Percentiles rank a stretch among this genome's conserved stretches.
These are phyloP conservation scores for Sinosuthora webbiana DNA, from an alignment of 2,113 vertebrate species.

Conservation along the genomic window DNA sequence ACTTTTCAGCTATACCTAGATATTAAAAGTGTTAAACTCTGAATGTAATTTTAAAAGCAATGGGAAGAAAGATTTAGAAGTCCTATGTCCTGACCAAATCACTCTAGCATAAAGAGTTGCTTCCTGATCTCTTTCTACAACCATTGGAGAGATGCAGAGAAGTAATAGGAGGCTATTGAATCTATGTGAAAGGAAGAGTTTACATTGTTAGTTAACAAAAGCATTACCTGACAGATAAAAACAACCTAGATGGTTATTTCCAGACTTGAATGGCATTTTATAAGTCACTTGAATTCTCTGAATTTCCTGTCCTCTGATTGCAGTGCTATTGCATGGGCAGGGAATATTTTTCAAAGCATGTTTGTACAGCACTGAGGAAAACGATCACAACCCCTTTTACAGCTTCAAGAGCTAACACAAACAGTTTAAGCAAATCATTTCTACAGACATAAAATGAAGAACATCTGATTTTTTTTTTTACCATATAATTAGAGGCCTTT, in stretches of 20 bases:
- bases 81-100: not conserved
- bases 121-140: not conserved
- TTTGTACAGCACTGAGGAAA: not conserved
- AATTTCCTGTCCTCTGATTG: not conserved
- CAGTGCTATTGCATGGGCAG: not conserved
- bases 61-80: not conserved
- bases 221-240: not conserved
- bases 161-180: not conserved
- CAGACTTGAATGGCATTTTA: not conserved
- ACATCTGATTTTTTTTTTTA: not conserved
- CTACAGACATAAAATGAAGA: not conserved
- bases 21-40: not conserved
- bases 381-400: not conserved
- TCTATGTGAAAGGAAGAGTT: not conserved
- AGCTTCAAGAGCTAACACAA: not conserved
- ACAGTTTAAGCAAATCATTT: not conserved
- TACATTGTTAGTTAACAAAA: not conserved
- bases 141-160: not conserved
- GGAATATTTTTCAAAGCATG: not conserved
- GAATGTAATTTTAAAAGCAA: not conserved
- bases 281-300: not conserved
- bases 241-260: not conserved
- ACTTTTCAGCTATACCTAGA: not conserved
- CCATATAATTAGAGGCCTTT: slow-evolving; percentile 4
- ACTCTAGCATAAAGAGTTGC: not conserved